A percentile compares a stretch with the other conserved stretches of the same genome.
phyloP scores from a whole-genome alignment of 2,113 vertebrate species.

The Microtus richardsoni region DNA sequence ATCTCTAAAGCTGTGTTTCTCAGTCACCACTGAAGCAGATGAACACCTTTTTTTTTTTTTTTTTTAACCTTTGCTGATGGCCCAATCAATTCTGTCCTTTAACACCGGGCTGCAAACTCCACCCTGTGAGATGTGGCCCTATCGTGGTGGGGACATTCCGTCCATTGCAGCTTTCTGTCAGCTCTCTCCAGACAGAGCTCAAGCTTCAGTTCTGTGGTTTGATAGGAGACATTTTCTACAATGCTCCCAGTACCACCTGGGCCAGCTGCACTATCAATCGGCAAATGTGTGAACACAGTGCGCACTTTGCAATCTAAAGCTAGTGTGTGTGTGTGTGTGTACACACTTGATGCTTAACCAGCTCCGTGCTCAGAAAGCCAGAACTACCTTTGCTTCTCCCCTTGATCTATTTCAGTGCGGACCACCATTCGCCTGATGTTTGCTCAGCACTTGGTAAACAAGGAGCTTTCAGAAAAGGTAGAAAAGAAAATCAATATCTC shows the following conservation, averaged over 20 bases:
- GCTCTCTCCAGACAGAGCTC: not conserved
- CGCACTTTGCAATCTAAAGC: constrained; percentile 51
- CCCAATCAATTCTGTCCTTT: not conserved
- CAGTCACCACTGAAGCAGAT: not conserved
- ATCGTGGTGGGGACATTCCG: not conserved
- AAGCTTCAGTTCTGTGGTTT: not conserved
- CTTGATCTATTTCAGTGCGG: constrained; percentile 67
- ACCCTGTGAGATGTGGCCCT: not conserved
- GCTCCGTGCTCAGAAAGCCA: constrained; percentile 14
- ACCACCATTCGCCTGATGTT: constrained; percentile 80
- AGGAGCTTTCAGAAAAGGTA: constrained; percentile 81
- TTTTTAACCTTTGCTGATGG: not conserved
- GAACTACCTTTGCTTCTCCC: constrained; percentile 53
- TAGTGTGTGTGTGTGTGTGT: not conserved
- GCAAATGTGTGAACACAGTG: constrained; percentile 57
- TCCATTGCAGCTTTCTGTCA: not conserved
- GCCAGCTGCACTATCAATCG: constrained; percentile 9
- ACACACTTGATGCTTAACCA: constrained; percentile 51
- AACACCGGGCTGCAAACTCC: not conserved
- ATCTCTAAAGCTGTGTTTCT: not conserved
- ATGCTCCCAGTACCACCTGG: not conserved
- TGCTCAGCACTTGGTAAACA: constrained; percentile 84
- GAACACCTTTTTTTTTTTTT: not conserved
- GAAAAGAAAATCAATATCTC: constrained; percentile 87
- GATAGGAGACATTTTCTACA: constrained; percentile 36